phyloP scores from a whole-genome alignment of 2,888 invertebrate species.

The Luperina nickerlii region DNA sequence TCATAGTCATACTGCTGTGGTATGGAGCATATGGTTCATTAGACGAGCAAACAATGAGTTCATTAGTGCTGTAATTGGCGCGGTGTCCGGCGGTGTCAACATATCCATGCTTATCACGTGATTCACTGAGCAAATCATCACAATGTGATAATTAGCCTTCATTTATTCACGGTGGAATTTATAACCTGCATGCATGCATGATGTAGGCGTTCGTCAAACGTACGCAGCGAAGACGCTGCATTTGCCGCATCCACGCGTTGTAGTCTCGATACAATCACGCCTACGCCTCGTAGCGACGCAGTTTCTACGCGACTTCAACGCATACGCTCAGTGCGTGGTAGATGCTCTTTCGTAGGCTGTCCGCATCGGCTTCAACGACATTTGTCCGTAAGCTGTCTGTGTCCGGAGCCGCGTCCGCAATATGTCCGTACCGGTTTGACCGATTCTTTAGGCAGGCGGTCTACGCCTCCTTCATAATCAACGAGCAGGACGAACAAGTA shows the following conservation, averaged over 20 bases:
- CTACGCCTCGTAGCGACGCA: neutral
- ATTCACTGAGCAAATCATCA: slow-evolving; percentile 53
- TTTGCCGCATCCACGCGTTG: neutral
- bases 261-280: neutral
- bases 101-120: slow-evolving; percentile 63
- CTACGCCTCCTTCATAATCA: slow-evolving; percentile 46
- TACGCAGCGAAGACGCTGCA: neutral
- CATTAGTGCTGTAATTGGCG: slow-evolving; percentile 88
- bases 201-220: neutral
- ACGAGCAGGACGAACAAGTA: slow-evolving; percentile 52
- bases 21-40: slow-evolving; percentile 82
- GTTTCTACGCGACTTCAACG: neutral
- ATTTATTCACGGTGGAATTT: slow-evolving; percentile 43
- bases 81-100: slow-evolving; percentile 74
- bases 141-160: slow-evolving; percentile 56
- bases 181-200: neutral
- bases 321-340: neutral
- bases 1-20: slow-evolving; percentile 65
- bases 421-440: neutral
- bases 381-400: neutral
- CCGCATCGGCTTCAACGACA: too few species aligned
- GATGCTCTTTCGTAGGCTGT: neutral
- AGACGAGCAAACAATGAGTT: slow-evolving; percentile 88
- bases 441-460: neutral
- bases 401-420: neutral